phyloP scores from a whole-genome alignment of 2,888 invertebrate genomes.

The Dryobotodes eremita region DNA sequence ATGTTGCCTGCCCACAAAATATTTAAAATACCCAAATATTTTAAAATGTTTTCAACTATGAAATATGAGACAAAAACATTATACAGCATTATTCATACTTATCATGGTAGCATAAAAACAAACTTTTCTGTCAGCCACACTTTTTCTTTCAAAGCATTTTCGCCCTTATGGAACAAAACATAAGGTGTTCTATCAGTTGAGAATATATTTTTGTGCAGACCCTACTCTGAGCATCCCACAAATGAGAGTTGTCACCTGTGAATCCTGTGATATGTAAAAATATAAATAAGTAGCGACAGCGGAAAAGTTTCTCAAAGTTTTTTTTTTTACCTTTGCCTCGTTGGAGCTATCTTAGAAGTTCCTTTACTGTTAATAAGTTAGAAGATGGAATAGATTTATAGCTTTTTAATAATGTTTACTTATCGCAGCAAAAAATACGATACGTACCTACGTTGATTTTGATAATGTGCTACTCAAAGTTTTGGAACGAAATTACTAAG shows the following conservation, averaged over 20 bases:
- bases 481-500: neutral
- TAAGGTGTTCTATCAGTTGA: constrained; percentile 34
- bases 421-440: neutral
- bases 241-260: constrained; percentile 70
- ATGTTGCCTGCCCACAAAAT: constrained; percentile 6
- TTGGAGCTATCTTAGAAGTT: constrained; percentile 8
- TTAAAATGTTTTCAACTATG: constrained; percentile 42
- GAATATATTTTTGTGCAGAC: constrained; percentile 57
- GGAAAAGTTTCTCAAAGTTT: constrained; percentile 51
- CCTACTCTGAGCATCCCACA: constrained; percentile 62
- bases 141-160: constrained; percentile 32
- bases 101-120: constrained; percentile 51
- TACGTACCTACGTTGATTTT: neutral
- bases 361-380: constrained; percentile 5
- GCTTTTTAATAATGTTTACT: neutral
- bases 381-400: neutral
- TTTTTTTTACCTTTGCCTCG: constrained; percentile 38
- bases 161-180: constrained; percentile 9
- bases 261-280: constrained; percentile 61
- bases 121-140: constrained; percentile 5
- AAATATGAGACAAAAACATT: constrained; percentile 59
- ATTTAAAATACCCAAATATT: constrained; percentile 37
- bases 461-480: neutral
- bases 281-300: constrained; percentile 65
- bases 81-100: constrained; percentile 63